A percentile compares a stretch with the other conserved stretches of the same genome.
Conservation (phyloP, 2,113 vertebrate genomes). For the Python bivittatus region DNA sequence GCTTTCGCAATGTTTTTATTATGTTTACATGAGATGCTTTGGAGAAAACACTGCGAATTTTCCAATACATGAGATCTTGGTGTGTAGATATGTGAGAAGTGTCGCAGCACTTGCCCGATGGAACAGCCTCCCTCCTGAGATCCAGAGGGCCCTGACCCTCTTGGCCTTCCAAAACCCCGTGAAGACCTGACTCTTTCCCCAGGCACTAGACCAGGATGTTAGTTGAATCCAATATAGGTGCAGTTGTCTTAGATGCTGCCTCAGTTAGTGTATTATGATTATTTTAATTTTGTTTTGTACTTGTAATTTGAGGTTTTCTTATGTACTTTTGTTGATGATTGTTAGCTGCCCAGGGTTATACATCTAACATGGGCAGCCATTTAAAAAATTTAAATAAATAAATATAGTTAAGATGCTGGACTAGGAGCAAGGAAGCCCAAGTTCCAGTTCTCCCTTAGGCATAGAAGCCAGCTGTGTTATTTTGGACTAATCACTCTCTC, state of each 20-base stretch:
- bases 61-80: neutral
- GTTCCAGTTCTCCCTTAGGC: neutral
- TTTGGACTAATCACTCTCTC: neutral
- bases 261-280: neutral
- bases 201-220: neutral
- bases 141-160: neutral
- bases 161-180: neutral
- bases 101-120: neutral
- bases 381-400: neutral
- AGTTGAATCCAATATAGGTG: neutral
- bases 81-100: neutral
- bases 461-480: neutral
- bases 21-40: neutral
- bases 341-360: neutral
- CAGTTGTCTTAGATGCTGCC: neutral
- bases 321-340: neutral
- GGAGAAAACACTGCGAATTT: neutral
- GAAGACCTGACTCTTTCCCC: neutral
- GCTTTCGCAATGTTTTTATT: neutral
- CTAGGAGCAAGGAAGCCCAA: neutral
- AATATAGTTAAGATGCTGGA: neutral
- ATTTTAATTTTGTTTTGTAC: neutral
- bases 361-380: neutral
- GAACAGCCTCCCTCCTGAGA: neutral
- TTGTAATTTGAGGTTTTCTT: neutral